phyloP scores from a whole-genome alignment of 2,113 vertebrate species.

The Phoxinus phoxinus region DNA sequence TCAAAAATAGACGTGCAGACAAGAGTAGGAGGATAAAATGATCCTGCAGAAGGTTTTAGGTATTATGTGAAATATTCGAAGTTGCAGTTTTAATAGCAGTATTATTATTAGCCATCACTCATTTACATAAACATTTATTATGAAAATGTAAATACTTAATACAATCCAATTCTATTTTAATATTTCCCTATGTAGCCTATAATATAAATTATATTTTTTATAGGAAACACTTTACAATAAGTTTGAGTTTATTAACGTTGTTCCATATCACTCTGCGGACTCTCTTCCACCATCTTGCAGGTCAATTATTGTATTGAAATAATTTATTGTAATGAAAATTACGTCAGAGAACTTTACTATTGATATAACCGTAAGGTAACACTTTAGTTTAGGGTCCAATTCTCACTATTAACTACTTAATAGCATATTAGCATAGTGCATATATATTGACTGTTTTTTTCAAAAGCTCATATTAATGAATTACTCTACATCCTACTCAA shows the following conservation, averaged over 20 bases:
- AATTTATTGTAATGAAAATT: neutral
- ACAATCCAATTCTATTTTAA: neutral
- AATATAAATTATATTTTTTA: neutral
- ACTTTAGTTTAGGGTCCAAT: too few relatives aligned
- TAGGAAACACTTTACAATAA: neutral
- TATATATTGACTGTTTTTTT: too few relatives aligned
- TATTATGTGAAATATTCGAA: neutral
- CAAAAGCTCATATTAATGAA: too few relatives aligned
- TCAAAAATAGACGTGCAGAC: constrained; percentile 18
- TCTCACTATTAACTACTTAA: too few relatives aligned
- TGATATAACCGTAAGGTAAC: too few relatives aligned
- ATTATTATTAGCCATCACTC: neutral
- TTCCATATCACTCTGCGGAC: neutral
- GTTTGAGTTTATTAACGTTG: neutral
- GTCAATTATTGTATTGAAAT: neutral
- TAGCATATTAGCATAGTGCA: too few relatives aligned
- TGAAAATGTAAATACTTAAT: neutral
- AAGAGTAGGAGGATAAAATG: neutral
- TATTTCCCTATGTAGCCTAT: neutral
- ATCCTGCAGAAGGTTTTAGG: neutral
- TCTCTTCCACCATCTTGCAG: neutral
- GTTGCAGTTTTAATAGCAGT: neutral
- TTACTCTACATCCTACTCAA: too few relatives aligned
- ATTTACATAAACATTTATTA: neutral
- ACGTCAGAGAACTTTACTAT: neutral